Percentiles rank a stretch among this genome's conserved stretches.
phyloP scores from a whole-genome alignment of 2,888 invertebrate genomes.

The Dryomyza anilis region DNA sequence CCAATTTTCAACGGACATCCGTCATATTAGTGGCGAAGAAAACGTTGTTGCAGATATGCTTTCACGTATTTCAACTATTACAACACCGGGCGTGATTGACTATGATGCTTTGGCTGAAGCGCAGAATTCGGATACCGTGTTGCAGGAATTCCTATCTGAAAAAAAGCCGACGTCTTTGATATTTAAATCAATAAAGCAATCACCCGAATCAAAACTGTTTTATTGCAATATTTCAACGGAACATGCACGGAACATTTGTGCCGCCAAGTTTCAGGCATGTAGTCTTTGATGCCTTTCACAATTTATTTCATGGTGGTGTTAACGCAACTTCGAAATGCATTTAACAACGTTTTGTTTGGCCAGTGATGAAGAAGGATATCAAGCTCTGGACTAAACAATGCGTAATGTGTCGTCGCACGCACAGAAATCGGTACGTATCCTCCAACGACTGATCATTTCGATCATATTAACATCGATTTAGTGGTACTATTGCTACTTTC shows the following conservation, averaged over 20 bases:
- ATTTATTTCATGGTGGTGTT: background rate
- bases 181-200: background rate
- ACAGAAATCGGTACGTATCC: constrained; percentile 46
- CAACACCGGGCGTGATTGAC: background rate
- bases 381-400: background rate
- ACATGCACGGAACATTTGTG: background rate
- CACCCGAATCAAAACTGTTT: background rate
- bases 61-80: background rate
- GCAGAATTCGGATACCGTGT: background rate
- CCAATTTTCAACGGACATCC: background rate
- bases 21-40: background rate
- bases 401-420: constrained; percentile 37
- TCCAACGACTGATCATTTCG: constrained; percentile 2
- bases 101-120: background rate
- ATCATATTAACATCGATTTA: constrained; percentile 24
- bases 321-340: background rate
- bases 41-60: background rate
- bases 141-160: background rate
- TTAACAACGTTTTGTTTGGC: background rate
- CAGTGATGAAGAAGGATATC: background rate
- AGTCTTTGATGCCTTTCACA: background rate
- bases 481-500: constrained; percentile 18
- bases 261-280: background rate
- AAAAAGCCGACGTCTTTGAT: background rate
- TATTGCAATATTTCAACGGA: background rate